Conservation (phyloP, 2,888 invertebrate genomes). For the Phyto melanocephala region DNA sequence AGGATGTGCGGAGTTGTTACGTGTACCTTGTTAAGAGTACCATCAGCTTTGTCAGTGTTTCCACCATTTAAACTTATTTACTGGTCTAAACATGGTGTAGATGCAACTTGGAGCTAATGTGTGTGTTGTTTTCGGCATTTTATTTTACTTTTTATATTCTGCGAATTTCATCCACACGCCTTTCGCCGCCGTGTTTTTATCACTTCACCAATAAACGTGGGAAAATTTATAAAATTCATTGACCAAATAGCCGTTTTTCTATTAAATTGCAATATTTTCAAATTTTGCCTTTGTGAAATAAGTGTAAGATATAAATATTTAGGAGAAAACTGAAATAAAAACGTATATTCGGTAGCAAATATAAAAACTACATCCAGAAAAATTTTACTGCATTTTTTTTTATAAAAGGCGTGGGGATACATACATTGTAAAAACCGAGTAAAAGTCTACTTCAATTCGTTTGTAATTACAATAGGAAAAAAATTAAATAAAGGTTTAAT, state of each 20-base stretch:
- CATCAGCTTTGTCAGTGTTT: too few species aligned
- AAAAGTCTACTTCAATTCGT: slow-evolving; percentile 38
- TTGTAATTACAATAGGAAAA: neutral
- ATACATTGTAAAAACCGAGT: slow-evolving; percentile 61
- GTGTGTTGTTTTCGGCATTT: slow-evolving; percentile 14
- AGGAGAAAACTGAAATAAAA: neutral
- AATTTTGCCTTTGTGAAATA: neutral
- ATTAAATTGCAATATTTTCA: slow-evolving; percentile 7
- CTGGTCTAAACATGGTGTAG: too few species aligned
- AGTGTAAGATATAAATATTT: neutral
- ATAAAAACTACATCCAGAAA: neutral
- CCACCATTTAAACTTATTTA: too few species aligned
- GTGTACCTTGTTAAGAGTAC: too few species aligned
- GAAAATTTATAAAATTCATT: slow-evolving; percentile 33
- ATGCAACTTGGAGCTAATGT: too few species aligned
- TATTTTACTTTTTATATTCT: slow-evolving; percentile 24
- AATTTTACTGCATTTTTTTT: neutral
- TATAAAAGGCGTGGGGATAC: slow-evolving; percentile 68
- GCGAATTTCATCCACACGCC: slow-evolving; percentile 37
- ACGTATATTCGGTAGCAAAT: neutral
- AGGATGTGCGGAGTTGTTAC: too few species aligned
- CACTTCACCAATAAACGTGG: slow-evolving; percentile 51
- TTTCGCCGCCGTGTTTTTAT: slow-evolving; percentile 48
- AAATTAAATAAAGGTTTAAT: neutral
- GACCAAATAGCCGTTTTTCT: slow-evolving; percentile 14